Conservation (phyloP, 2,797 vertebrate genomes). For the Heliangelus exortis region DNA sequence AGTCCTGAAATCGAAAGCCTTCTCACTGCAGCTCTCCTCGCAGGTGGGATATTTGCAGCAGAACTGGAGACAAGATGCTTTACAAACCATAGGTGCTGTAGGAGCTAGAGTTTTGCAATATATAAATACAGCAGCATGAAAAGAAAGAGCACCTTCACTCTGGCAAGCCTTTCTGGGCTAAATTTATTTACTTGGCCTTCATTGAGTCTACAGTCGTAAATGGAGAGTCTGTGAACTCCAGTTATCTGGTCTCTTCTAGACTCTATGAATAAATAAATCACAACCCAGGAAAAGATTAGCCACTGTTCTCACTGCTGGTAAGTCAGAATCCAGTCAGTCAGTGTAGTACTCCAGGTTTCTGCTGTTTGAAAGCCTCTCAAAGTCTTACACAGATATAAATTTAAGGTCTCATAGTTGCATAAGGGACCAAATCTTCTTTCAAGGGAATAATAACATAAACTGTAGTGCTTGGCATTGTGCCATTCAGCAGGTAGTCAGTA, state of each 20-base stretch:
- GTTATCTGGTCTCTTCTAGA: neutral
- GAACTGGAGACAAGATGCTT: neutral
- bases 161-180: neutral
- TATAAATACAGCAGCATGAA: neutral
- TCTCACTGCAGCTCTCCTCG: neutral
- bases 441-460: neutral
- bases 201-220: neutral
- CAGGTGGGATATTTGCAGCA: neutral
- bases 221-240: rapidly evolving
- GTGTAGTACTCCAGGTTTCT: neutral
- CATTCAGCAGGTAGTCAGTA: neutral
- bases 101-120: neutral
- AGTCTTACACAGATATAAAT: neutral
- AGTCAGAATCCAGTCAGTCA: neutral
- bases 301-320: neutral
- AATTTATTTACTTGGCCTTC: neutral
- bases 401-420: neutral
- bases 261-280: neutral
- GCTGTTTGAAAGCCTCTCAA: neutral
- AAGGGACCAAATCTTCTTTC: neutral
- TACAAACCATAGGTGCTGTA: neutral
- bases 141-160: neutral
- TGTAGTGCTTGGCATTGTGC: neutral
- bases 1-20: neutral
- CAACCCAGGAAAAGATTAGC: neutral